phyloP scores from a whole-genome alignment of 2,113 vertebrate species.

The Blennius ocellaris region DNA sequence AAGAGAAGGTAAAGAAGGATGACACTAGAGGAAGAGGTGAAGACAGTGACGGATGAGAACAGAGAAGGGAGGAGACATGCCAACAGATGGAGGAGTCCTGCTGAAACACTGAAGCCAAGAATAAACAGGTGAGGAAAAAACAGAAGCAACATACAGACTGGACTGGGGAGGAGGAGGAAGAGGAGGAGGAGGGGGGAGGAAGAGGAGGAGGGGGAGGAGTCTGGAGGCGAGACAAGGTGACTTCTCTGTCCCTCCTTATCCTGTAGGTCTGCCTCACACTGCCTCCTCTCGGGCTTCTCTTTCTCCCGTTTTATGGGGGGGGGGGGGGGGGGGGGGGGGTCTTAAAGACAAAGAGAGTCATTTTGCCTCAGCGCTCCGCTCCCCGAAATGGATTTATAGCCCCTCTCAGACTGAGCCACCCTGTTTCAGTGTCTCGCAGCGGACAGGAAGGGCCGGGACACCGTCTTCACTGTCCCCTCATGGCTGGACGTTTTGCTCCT shows the following conservation, averaged over 20 bases:
- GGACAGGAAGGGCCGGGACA: constrained; percentile 5
- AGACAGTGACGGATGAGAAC: no score
- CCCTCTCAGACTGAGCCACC: constrained; percentile 46
- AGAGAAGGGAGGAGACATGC: no score
- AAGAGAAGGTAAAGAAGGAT: no score
- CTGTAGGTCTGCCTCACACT: constrained; percentile 35
- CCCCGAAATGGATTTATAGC: constrained; percentile 71
- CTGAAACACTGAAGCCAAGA: no score
- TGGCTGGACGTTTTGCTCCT: neutral
- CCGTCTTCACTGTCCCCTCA: neutral
- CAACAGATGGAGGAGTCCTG: no score
- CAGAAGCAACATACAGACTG: no score
- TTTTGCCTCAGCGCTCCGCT: constrained; percentile 10
- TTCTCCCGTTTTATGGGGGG: constrained; percentile 58
- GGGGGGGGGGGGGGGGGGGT: constrained; percentile 48
- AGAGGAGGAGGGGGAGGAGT: neutral
- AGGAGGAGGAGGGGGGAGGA: neutral
- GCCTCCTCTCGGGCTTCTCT: neutral
- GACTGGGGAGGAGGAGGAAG: no score
- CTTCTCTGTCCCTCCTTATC: constrained; percentile 25
- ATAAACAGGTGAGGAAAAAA: no score
- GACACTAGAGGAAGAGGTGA: no score
- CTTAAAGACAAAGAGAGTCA: constrained; percentile 61
- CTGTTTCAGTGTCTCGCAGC: constrained; percentile 52
- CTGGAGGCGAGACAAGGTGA: constrained; percentile 60